Evolutionary conservation across 2,888 invertebrate genomes (phyloP).

Genomic region (Melieria crassipennis): DNA sequence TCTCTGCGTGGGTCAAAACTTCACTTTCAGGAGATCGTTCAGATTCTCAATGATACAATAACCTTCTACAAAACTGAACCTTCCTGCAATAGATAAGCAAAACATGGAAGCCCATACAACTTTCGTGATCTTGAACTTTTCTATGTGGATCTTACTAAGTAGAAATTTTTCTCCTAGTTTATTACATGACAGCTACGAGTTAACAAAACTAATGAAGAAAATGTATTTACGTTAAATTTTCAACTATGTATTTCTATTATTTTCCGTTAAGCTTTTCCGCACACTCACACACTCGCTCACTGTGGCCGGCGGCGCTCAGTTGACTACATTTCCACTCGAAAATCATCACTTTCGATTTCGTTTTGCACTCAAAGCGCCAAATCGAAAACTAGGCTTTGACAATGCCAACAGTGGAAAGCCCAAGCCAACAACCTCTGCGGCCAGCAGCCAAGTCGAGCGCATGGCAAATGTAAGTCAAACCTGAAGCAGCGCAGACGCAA

Average conservation of each 20-base stretch:
- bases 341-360: conserved; percentile 24
- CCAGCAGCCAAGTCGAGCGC: conserved; percentile 39
- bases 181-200: too few relatives aligned
- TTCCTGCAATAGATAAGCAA: too few relatives aligned
- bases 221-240: neutral
- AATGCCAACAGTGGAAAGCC: conserved; percentile 25
- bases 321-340: neutral
- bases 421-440: conserved; percentile 34
- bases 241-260: neutral
- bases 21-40: too few relatives aligned
- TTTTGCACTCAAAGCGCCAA: conserved; percentile 3
- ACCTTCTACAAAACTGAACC: too few relatives aligned
- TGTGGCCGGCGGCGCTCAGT: neutral
- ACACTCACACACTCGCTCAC: neutral
- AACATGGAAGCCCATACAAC: too few relatives aligned
- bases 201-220: too few relatives aligned
- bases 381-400: conserved; percentile 1
- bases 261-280: neutral
- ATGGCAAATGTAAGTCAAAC: conserved; percentile 54
- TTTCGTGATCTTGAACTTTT: too few relatives aligned
- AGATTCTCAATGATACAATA: too few relatives aligned
- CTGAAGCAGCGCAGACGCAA: conserved; percentile 49
- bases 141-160: too few relatives aligned
- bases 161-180: too few relatives aligned
- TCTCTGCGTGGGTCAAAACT: too few relatives aligned